Evolutionary conservation across 2,888 invertebrate genomes (phyloP).

Genomic region (Fragum sueziense): DNA sequence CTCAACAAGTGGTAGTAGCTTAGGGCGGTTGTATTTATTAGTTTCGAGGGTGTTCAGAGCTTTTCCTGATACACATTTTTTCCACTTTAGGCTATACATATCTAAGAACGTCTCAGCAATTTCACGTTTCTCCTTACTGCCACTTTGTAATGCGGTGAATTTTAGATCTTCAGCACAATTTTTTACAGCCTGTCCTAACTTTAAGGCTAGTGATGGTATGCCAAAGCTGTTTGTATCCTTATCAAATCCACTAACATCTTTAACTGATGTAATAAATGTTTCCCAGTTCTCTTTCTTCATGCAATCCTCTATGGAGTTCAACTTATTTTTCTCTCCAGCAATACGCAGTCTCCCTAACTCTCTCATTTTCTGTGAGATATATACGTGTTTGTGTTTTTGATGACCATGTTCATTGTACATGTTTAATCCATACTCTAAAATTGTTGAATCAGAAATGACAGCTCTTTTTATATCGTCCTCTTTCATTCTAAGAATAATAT

Average conservation of each 20-base stretch:
- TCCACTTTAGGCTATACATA: conserved; percentile 27
- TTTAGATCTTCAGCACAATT: conserved; percentile 32
- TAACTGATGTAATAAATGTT: conserved; percentile 14
- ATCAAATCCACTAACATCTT: conserved; percentile 34
- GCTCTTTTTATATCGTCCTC: conserved; percentile 34
- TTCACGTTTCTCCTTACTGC: background rate
- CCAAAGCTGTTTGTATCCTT: background rate
- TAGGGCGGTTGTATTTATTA: conserved; percentile 42
- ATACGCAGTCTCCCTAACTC: conserved; percentile 30
- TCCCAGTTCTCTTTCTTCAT: conserved; percentile 24
- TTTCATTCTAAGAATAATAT: conserved; percentile 31
- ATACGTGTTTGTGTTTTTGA: background rate
- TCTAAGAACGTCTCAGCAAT: background rate
- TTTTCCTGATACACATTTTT: conserved; percentile 21
- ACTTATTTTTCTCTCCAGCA: conserved; percentile 4
- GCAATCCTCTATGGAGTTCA: conserved; percentile 25
- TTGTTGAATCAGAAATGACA: conserved; percentile 7
- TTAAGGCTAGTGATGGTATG: conserved; percentile 21
- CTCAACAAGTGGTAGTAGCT: conserved; percentile 41
- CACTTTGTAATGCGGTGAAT: background rate
- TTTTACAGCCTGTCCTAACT: conserved; percentile 38
- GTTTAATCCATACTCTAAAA: conserved; percentile 27
- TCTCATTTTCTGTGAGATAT: conserved; percentile 26
- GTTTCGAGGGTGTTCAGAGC: conserved; percentile 28
- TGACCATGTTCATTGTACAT: conserved; percentile 29